A percentile compares a stretch with the other conserved stretches of the same genome.
Evolutionary conservation across 2,888 invertebrate genomes (phyloP).

Genomic region (Agrypnus murinus): DNA sequence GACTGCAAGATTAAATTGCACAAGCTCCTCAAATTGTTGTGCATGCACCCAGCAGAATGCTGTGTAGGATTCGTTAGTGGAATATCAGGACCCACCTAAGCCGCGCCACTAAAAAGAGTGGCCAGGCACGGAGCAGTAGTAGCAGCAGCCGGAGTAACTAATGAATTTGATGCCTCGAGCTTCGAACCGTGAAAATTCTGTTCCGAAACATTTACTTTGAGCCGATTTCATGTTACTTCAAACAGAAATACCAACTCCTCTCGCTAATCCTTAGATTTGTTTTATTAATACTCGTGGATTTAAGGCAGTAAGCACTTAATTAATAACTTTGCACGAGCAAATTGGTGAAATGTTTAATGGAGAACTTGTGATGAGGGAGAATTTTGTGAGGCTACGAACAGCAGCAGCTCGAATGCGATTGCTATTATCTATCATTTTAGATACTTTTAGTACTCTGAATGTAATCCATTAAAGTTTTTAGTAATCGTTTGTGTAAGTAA

Average conservation of each 20-base stretch:
- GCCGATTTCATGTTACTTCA: constrained; percentile 61
- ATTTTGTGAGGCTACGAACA: not conserved
- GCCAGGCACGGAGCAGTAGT: constrained; percentile 49
- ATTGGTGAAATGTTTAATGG: constrained; percentile 50
- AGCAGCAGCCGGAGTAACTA: constrained; percentile 53
- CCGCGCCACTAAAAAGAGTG: constrained; percentile 47
- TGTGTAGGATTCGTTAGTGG: constrained; percentile 24
- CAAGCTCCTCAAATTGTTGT: constrained; percentile 55
- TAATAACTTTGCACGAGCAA: constrained; percentile 51
- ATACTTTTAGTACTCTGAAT: too few species aligned
- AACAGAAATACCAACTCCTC: constrained; percentile 56
- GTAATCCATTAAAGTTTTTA: too few species aligned
- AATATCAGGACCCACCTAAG: constrained; percentile 17
- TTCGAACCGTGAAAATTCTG: constrained; percentile 62
- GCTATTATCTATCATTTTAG: too few species aligned
- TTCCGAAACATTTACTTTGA: constrained; percentile 63
- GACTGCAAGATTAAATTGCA: constrained; percentile 56
- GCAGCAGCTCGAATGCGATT: too few species aligned
- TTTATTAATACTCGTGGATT: constrained; percentile 54
- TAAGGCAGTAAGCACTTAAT: constrained; percentile 53
- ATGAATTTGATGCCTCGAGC: constrained; percentile 59
- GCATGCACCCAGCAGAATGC: constrained; percentile 51
- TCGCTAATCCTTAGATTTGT: constrained; percentile 57
- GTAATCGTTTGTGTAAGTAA: too few species aligned
- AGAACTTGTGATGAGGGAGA: constrained; percentile 7